phyloP scores from a whole-genome alignment of 2,113 vertebrate species.

The Erpornis zantholeuca region DNA sequence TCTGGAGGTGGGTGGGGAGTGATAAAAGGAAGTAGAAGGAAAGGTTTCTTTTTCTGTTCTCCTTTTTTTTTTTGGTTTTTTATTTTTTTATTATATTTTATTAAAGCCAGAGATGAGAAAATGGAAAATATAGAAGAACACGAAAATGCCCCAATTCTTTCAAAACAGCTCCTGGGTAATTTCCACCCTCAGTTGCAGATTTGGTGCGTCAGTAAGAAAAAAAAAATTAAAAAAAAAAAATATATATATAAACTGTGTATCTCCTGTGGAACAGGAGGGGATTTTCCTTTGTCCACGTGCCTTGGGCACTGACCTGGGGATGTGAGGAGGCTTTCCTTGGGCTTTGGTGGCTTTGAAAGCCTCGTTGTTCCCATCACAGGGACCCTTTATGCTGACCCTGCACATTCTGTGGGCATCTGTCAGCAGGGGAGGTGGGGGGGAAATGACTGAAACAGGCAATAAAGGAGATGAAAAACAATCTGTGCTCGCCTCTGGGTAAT shows the following conservation, averaged over 20 bases:
- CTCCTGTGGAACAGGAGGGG: not conserved
- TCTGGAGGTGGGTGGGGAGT: not conserved
- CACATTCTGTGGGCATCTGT: not conserved
- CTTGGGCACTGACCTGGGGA: not conserved
- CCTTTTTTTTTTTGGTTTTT: not conserved
- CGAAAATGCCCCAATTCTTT: slow-evolving; percentile 33
- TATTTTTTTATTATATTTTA: not conserved
- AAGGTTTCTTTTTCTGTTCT: not conserved
- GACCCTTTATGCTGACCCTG: not conserved
- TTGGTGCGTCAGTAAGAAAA: not conserved
- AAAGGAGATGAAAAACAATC: slow-evolving; percentile 43
- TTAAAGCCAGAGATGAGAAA: not conserved
- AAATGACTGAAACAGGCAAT: not conserved
- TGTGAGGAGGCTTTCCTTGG: not conserved
- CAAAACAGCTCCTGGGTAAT: not conserved
- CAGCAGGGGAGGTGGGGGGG: not conserved
- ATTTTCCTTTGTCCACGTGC: not conserved
- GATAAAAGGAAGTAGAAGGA: not conserved
- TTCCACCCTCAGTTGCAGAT: not conserved
- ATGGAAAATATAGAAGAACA: not conserved
- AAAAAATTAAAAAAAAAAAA: not conserved
- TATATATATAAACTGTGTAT: not conserved
- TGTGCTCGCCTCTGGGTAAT: not conserved
- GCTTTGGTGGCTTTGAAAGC: not conserved
- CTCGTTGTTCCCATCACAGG: not conserved